Conservation (phyloP, 2,113 vertebrate genomes). For the Cynopterus brachyotis region DNA sequence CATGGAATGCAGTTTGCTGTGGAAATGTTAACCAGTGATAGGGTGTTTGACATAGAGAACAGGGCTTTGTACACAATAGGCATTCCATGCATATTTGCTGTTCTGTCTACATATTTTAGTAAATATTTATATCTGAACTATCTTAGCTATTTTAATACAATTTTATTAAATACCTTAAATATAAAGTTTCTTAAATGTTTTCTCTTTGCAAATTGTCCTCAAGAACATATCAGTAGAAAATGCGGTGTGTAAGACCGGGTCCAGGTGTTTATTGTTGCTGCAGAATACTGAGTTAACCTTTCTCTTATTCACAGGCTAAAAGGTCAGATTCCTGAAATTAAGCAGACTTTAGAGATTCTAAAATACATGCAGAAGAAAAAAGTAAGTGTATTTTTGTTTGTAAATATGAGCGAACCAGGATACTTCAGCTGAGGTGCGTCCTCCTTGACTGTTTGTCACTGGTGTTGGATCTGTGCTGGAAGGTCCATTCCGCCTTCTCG, state of each 20-base stretch:
- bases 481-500: background rate
- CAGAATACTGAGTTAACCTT: slow-evolving; percentile 75
- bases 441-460: background rate
- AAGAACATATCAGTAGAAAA: background rate
- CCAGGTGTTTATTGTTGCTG: slow-evolving; percentile 32
- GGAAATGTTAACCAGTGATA: slow-evolving; percentile 1
- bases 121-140: background rate
- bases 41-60: background rate
- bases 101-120: background rate
- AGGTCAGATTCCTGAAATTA: slow-evolving; percentile 98
- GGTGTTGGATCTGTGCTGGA: background rate
- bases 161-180: background rate
- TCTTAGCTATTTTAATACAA: background rate
- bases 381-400: slow-evolving; percentile 85
- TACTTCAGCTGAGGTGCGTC: background rate
- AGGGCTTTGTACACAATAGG: background rate
- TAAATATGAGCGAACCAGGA: background rate
- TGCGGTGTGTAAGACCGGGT: background rate
- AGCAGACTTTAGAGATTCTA: slow-evolving; percentile 98
- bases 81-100: background rate
- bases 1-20: background rate
- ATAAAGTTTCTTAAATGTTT: background rate
- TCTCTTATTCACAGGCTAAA: slow-evolving; percentile 91
- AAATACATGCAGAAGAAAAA: slow-evolving; percentile 99
- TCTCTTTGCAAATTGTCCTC: background rate